phyloP scores from a whole-genome alignment of 2,113 vertebrate species.

The Hemicordylus capensis region DNA sequence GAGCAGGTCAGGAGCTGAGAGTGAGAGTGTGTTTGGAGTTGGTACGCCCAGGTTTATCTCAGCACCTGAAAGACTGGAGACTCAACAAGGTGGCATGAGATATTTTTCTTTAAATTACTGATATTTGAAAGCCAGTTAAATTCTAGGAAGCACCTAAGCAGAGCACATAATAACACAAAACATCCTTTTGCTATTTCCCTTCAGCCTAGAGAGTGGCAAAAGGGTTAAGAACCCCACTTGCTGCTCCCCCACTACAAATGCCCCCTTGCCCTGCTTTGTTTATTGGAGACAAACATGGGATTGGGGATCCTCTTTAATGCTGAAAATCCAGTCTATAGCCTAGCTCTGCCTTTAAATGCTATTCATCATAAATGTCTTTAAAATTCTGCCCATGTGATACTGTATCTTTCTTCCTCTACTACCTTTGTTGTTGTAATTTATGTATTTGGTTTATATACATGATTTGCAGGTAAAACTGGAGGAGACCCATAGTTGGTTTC shows the following conservation, averaged over 20 bases:
- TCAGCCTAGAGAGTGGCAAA: too few relatives aligned
- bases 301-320: not conserved
- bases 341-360: not conserved
- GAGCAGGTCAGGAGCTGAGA: too few relatives aligned
- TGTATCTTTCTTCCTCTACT: not conserved
- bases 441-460: slow-evolving; percentile 1
- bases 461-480: slow-evolving; percentile 15
- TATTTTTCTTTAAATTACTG: too few relatives aligned
- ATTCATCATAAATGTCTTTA: not conserved
- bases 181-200: too few relatives aligned
- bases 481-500: not conserved
- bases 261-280: not conserved
- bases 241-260: not conserved
- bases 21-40: too few relatives aligned
- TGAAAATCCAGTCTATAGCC: not conserved
- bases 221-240: not conserved
- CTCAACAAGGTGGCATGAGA: too few relatives aligned
- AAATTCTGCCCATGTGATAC: slow-evolving; percentile 15
- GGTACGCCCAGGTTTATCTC: too few relatives aligned
- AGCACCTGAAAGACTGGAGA: too few relatives aligned
- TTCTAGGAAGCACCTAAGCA: too few relatives aligned
- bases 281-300: not conserved
- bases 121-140: too few relatives aligned
- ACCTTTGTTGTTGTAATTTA: slow-evolving; percentile 16
- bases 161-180: too few relatives aligned